Conservation (phyloP, 2,888 invertebrate genomes). For the Volucella inflata region DNA sequence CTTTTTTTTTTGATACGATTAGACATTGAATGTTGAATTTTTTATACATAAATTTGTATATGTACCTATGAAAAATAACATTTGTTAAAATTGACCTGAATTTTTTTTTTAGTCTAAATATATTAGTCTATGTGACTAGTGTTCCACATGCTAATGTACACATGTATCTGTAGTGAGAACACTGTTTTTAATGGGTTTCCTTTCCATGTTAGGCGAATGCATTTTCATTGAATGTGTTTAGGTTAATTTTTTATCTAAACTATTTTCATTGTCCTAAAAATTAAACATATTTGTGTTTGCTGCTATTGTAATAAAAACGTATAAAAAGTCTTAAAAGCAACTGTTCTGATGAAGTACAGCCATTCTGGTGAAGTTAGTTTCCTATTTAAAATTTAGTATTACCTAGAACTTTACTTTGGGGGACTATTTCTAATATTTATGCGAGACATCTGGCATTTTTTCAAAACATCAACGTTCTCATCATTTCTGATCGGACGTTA, state of each 20-base stretch:
- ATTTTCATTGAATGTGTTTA: conserved; percentile 19
- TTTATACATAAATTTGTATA: conserved; percentile 22
- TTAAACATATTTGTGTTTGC: conserved; percentile 57
- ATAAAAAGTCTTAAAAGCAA: conserved; percentile 67
- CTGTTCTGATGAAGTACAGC: conserved; percentile 62
- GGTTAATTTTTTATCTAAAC: conserved; percentile 32
- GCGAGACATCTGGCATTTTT: conserved; percentile 52
- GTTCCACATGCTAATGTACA: conserved; percentile 1
- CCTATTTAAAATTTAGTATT: conserved; percentile 2
- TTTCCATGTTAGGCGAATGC: conserved; percentile 38
- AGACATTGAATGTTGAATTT: conserved; percentile 7
- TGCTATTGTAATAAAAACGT: conserved; percentile 59
- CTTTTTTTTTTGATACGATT: conserved; percentile 20
- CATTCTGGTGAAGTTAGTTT: conserved; percentile 26
- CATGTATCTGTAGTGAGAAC: not conserved
- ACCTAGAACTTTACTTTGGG: not conserved
- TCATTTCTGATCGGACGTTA: conserved; percentile 53
- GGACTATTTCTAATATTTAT: conserved; percentile 39
- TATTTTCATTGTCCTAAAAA: conserved; percentile 54
- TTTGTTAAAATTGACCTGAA: conserved; percentile 26
- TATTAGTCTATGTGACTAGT: conserved; percentile 16
- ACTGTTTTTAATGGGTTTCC: not conserved
- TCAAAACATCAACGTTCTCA: conserved; percentile 7
- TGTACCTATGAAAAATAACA: conserved; percentile 25
- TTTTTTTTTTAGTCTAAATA: conserved; percentile 3